phyloP scores from a whole-genome alignment of 2,113 vertebrate genomes.

The Leucoraja erinaceus region DNA sequence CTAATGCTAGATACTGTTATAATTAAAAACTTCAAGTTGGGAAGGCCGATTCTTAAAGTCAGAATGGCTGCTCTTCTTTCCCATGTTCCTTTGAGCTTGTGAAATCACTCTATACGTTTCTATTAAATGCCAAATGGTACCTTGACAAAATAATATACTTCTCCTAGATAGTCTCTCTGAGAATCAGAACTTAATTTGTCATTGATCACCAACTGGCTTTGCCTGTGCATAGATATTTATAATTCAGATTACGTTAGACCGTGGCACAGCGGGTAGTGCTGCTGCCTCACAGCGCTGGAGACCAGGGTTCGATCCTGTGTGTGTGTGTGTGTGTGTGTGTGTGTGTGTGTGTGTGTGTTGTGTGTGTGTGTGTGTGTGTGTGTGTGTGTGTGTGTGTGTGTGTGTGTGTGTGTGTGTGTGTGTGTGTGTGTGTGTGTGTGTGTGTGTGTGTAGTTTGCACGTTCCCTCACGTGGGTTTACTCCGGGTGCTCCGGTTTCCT shows the following conservation, averaged over 20 bases:
- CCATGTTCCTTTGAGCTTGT: conserved; percentile 10
- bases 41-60: not conserved
- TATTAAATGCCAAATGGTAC: not conserved
- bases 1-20: not conserved
- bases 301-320: not conserved
- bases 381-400: too few relatives aligned
- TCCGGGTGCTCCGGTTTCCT: too few relatives aligned
- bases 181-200: not conserved
- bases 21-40: not conserved
- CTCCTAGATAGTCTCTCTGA: not conserved
- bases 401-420: too few relatives aligned
- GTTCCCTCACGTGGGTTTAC: too few relatives aligned
- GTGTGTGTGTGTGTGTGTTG: too few relatives aligned
- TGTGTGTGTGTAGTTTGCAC: too few relatives aligned
- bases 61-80: not conserved
- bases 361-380: too few relatives aligned
- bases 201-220: not conserved
- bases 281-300: too few relatives aligned
- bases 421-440: too few relatives aligned
- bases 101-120: conserved; percentile 6
- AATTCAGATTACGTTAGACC: not conserved
- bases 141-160: not conserved
- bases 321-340: too few relatives aligned
- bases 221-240: not conserved
- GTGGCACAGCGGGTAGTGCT: too few relatives aligned